Evolutionary conservation across 2,113 vertebrate genomes (phyloP), one percentile per base, ranked within the genome.

Genomic region (Austrofundulus limnaeus): DNA sequence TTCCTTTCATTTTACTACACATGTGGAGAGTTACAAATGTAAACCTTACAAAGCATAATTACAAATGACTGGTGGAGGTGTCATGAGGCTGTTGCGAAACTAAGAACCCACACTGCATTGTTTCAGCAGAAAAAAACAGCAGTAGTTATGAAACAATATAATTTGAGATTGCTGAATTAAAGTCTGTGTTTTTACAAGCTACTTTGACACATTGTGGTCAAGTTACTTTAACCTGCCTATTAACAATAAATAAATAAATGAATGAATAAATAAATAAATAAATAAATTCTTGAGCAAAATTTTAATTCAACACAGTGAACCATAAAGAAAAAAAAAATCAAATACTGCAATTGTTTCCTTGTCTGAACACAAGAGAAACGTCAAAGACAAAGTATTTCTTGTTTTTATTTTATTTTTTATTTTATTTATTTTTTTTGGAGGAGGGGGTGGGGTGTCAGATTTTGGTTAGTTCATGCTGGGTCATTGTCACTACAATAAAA

Each of bases 1-100:
- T 73, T 69, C 70, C 54, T 43, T 71, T 75, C 69, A 64, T 79
- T 66, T 67, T 61, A 65, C 75, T 74, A 77, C 31, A 77, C 63
- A 71, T 53, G 45, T 72, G 43, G 28, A 68, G 45, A 47, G 48
- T 70, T 55, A 39, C 46, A 21, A 47, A 55, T 77, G 55, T 66
- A 80, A 64, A 0, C 46, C 80, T 83, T 76, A 76, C 51, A 41
- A 42, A 28, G 74, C 66, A 77, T 58, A 79, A 71, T 77, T 69
- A 42, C 53, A 76, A 65, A 69, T 56, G 45, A 14, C 75, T 61
- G 15, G 38, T 58, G 5, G 38, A 74, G 48, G 49, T 62, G 62
- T 41, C n/a, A 17, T 57, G 43, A 63, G 61, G 62, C 63, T 75
- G 55, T 15, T 63, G 45, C 19, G 23, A 72, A 69, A 61, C n/a